A percentile compares a stretch with the other conserved stretches of the same genome.
These are phyloP conservation scores for Potamilus streckersoni DNA, from an alignment of 1,140 invertebrate species.

Conservation along the genomic window DNA sequence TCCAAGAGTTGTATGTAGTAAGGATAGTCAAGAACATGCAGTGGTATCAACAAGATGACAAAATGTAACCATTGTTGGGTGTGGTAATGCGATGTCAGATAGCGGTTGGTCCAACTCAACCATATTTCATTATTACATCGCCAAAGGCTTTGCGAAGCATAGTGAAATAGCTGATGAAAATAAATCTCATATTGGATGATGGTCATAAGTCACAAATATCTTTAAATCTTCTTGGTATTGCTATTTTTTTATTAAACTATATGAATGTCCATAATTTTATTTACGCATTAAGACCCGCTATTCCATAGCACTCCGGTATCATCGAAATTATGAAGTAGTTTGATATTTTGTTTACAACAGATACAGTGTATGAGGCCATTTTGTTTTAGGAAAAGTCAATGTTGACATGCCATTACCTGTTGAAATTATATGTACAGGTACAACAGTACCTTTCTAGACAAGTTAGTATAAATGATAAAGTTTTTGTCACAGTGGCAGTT, in stretches of 20 bases:
- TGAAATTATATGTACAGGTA: too few species aligned
- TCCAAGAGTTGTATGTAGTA: constrained; percentile 6
- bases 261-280: too few species aligned
- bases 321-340: too few species aligned
- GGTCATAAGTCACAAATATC: constrained; percentile 58
- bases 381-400: too few species aligned
- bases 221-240: constrained; percentile 27
- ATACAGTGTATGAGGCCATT: too few species aligned
- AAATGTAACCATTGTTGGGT: constrained; percentile 18
- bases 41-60: constrained; percentile 27
- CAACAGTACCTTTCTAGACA: too few species aligned
- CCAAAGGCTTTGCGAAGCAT: constrained; percentile 62
- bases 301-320: too few species aligned
- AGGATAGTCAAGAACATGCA: background rate
- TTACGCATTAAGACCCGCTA: too few species aligned
- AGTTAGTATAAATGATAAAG: too few species aligned
- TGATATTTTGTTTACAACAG: too few species aligned
- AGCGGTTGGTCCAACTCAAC: constrained; percentile 68
- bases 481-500: too few species aligned
- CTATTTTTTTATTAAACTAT: background rate
- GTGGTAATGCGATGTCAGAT: constrained; percentile 39
- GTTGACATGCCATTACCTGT: too few species aligned
- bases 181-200: constrained; percentile 61
- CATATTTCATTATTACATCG: constrained; percentile 68
- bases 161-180: constrained; percentile 41